These are phyloP conservation scores for Myotis brandtii DNA, from an alignment of 2,113 vertebrate species.

Conservation along the genomic window DNA sequence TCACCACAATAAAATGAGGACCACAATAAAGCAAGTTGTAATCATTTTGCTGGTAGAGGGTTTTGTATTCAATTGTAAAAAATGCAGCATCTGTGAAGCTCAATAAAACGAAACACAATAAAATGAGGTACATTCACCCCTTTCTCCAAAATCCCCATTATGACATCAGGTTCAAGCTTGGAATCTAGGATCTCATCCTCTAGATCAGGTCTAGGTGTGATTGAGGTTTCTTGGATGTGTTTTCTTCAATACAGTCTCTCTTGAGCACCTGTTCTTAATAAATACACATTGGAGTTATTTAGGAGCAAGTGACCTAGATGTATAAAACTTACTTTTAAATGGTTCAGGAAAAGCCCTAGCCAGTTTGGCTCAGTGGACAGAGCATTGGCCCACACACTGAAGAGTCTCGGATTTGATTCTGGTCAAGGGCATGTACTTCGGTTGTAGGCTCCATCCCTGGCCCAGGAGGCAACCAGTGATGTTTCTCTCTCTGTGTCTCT, in stretches of 20 bases:
- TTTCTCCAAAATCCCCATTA: not conserved
- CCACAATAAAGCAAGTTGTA: not conserved
- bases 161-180: not conserved
- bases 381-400: not conserved
- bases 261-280: slow-evolving; percentile 8
- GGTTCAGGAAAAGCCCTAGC: not conserved
- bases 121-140: not conserved
- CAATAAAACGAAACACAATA: not conserved
- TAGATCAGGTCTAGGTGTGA: not conserved
- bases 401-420: not conserved
- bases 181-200: not conserved
- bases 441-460: not conserved
- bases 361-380: not conserved
- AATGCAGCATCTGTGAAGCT: not conserved
- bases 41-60: not conserved
- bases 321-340: slow-evolving; percentile 23
- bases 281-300: slow-evolving; percentile 20
- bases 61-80: not conserved
- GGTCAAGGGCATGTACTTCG: not conserved
- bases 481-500: no score
- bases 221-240: not conserved
- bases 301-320: not conserved
- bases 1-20: not conserved
- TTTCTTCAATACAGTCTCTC: not conserved
- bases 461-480: no score